Percentiles rank a stretch among this genome's conserved stretches.
Conservation (phyloP, 1,140 invertebrate species). For the Sitobion miscanthi region DNA sequence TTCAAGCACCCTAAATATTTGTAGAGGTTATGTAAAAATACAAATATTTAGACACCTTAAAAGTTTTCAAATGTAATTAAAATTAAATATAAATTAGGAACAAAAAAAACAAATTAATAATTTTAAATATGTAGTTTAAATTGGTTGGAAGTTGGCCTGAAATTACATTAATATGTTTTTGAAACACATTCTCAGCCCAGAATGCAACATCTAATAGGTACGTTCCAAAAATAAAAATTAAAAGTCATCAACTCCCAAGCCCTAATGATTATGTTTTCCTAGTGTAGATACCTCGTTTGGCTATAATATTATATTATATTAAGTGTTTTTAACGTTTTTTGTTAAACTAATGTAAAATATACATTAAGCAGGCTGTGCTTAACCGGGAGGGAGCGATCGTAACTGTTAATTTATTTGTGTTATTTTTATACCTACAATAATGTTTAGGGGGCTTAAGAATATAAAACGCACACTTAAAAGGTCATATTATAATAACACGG, state of each 20-base stretch:
- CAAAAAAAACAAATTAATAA: too few species aligned
- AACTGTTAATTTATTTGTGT: not conserved
- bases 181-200: too few species aligned
- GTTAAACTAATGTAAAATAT: not conserved
- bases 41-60: too few species aligned
- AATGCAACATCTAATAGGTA: too few species aligned
- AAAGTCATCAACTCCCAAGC: not conserved
- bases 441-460: not conserved
- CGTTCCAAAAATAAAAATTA: not conserved
- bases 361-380: not conserved
- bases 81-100: too few species aligned
- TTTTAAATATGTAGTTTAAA: too few species aligned
- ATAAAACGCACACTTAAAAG: not conserved
- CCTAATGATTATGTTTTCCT: not conserved
- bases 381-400: not conserved
- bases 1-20: too few species aligned
- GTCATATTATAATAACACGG: not conserved
- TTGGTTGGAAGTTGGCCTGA: too few species aligned
- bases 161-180: too few species aligned
- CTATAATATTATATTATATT: not conserved
- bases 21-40: too few species aligned
- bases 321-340: not conserved
- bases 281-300: not conserved
- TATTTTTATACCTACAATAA: not conserved
- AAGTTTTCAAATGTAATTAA: too few species aligned